Base-by-base conservation (phyloP, 2,888 invertebrate genomes). In the Myathropa florea region DNA sequence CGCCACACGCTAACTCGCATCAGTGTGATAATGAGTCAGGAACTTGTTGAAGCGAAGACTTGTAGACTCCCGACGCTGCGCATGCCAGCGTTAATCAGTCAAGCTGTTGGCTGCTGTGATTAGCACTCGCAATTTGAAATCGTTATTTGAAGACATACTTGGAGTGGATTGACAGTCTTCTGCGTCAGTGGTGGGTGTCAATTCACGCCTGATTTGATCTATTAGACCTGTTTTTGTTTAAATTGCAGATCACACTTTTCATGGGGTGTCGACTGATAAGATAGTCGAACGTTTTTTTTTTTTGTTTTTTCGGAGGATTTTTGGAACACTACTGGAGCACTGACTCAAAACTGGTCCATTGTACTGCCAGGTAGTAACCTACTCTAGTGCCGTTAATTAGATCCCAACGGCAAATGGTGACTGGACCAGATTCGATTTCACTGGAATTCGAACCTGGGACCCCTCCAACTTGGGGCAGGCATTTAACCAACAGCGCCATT, bases 61-160 rank as follows among this genome's bases (percentile, higher is more conserved):
- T 53, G 12, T 28, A 39, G 9, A 12, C 26, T 21, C 30, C 59
- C 65, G 61, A 39, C 28, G 26, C 53, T 53, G 28, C n/a, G 57
- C 33, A 80, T 80, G 76, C 61, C 39, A 67, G 57, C 76, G 60
- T 67, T 33, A 76, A 76, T 67, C 71, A 72, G 71, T 65, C n/a
- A 28, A 70, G 53, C 36, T 71, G 75, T 81, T 81, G 59, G 33
- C 57, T 59, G 2, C 72, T 77, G 63, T 81, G 80, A 85, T 85
- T 85, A 85, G 76, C 84, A 70, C 64, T 63, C 24, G 59, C 57
- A 64, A 75, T 76, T 18, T 18, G 57, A 23, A 57, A 12, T 33
- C 21, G 26, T 4, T 68, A 53, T 57, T 82, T 68, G 57, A 68
- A 77, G 59, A 77, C 28, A 59, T 68, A 81, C 71, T 57, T 10